phyloP scores from a whole-genome alignment of 2,888 invertebrate genomes.

The Seladonia tumulorum region DNA sequence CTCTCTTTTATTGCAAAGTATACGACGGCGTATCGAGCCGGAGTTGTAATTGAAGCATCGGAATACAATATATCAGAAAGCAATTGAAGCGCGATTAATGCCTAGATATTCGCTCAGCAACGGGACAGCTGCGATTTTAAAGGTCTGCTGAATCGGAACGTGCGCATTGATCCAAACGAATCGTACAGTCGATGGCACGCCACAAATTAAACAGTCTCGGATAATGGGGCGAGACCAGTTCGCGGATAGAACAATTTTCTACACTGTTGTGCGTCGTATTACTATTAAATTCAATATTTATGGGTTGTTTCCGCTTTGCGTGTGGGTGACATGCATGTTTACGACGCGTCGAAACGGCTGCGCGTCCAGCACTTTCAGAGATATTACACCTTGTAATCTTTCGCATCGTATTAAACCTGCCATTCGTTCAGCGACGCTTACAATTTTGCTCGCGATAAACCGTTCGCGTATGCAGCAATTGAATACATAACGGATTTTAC shows the following conservation, averaged over 20 bases:
- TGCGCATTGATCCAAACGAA: slow-evolving; percentile 34
- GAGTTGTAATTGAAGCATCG: neutral
- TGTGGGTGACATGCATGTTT: neutral
- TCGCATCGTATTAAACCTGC: neutral
- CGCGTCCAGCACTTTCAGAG: neutral
- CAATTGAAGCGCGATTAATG: slow-evolving; percentile 12
- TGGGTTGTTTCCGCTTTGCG: neutral
- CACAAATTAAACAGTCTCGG: slow-evolving; percentile 61
- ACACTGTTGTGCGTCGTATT: neutral
- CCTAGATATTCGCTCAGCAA: slow-evolving; percentile 13
- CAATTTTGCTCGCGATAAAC: neutral
- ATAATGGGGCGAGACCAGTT: neutral
- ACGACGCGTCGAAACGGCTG: neutral
- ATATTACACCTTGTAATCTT: slow-evolving; percentile 5
- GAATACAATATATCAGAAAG: neutral
- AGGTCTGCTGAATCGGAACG: slow-evolving; percentile 4
- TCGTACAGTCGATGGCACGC: slow-evolving; percentile 28
- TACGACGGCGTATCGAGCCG: neutral
- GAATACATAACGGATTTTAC: neutral
- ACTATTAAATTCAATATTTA: slow-evolving; percentile 27
- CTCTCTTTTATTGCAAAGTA: neutral
- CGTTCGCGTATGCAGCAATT: neutral
- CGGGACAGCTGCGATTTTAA: slow-evolving; percentile 30
- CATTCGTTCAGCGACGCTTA: neutral
- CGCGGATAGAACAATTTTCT: slow-evolving; percentile 31